Percentiles rank a stretch among this genome's conserved stretches.
phyloP scores from a whole-genome alignment of 1,140 invertebrate species.

The Meloidogyne floridensis region DNA sequence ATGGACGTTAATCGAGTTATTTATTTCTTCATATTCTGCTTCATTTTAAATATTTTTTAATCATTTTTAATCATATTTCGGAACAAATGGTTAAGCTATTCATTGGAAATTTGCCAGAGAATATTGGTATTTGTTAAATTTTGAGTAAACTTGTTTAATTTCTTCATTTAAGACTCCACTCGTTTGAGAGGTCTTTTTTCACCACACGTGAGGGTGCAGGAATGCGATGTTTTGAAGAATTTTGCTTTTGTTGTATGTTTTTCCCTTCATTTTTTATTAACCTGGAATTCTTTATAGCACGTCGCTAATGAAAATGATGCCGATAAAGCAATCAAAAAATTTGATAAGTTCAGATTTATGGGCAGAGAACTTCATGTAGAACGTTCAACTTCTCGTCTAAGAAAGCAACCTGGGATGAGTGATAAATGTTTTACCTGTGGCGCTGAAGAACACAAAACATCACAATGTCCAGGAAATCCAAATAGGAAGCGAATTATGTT shows the following conservation, averaged over 20 bases:
- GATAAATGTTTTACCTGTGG: slow-evolving; percentile 62
- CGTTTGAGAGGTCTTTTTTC: slow-evolving; percentile 56
- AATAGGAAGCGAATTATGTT: background rate
- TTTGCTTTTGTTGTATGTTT: slow-evolving; percentile 60
- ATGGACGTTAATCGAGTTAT: background rate
- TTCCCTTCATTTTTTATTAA: background rate
- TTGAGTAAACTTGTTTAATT: background rate
- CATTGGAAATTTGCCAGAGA: slow-evolving; percentile 62
- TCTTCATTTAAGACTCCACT: slow-evolving; percentile 42
- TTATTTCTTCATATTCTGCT: background rate
- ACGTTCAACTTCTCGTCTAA: slow-evolving; percentile 45
- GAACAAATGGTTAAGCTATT: slow-evolving; percentile 60
- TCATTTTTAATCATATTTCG: background rate
- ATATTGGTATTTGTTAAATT: slow-evolving; percentile 25
- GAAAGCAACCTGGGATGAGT: slow-evolving; percentile 56
- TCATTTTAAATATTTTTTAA: background rate
- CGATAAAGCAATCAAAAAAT: slow-evolving; percentile 50
- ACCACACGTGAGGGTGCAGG: slow-evolving; percentile 58
- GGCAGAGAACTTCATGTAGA: slow-evolving; percentile 59
- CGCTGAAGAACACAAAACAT: slow-evolving; percentile 61
- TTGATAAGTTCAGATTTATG: slow-evolving; percentile 57
- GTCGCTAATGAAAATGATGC: slow-evolving; percentile 58
- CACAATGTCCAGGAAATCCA: slow-evolving; percentile 49
- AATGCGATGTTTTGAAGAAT: slow-evolving; percentile 64
- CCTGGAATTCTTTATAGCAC: slow-evolving; percentile 45